Evolutionary conservation across 2,113 vertebrate genomes (phyloP).

Genomic region (Cynocephalus volans): DNA sequence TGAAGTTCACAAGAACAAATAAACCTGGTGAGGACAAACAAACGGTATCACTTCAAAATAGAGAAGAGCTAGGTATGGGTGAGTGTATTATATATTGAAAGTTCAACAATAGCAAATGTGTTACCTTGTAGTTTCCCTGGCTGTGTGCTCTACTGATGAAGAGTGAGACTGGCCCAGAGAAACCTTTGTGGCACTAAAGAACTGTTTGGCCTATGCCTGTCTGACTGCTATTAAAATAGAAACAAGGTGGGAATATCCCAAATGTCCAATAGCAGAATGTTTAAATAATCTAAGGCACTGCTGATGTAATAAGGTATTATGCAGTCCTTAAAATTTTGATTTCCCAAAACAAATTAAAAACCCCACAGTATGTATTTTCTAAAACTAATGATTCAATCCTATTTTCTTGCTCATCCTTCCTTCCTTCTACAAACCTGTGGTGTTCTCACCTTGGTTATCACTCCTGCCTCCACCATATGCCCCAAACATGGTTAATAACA

Average conservation of each 20-base stretch:
- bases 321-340: not conserved
- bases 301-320: not conserved
- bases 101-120: not conserved
- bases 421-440: not conserved
- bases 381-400: not conserved
- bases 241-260: constrained; percentile 11
- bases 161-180: not conserved
- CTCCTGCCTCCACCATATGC: not conserved
- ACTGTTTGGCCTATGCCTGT: not conserved
- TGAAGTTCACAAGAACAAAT: constrained; percentile 53
- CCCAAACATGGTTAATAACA: not conserved
- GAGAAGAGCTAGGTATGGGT: not conserved
- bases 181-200: not conserved
- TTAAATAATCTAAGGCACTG: constrained; percentile 49
- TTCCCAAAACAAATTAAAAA: constrained; percentile 52
- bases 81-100: not conserved
- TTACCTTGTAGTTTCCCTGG: not conserved
- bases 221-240: constrained; percentile 59
- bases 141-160: not conserved
- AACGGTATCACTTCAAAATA: not conserved
- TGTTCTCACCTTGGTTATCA: not conserved
- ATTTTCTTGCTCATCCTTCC: constrained; percentile 21
- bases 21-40: constrained; percentile 26
- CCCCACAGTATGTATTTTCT: not conserved
- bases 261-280: not conserved